Evolutionary conservation across 2,888 invertebrate species (phyloP), one percentile per base, ranked within the genome.

Genomic region (Drosophila limbata): DNA sequence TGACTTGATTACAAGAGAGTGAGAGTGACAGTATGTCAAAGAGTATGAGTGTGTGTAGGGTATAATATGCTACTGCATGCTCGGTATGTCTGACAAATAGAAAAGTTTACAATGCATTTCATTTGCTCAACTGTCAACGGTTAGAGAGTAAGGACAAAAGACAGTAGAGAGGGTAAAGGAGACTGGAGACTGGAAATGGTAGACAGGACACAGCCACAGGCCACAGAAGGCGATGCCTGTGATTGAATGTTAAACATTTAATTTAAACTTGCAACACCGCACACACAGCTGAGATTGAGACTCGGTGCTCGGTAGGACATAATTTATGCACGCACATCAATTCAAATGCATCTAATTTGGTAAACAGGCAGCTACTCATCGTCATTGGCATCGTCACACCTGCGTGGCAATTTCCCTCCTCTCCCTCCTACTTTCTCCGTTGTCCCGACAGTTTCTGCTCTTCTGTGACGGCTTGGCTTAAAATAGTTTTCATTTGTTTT

Each of bases 241-340:
- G 84, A 84, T 84, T 84, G 89, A 84, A 84, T 86, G 84, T 88
- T 86, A 72, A 86, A 86, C 84, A 84, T 84, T 84, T 84, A 86
- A 84, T 86, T 84, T 83, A 88, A 88, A 83, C 88, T 88, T 88
- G 81, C 63, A 57, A 73, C 67, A 65, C 57, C 66, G 53, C 44
- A 57, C 61, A 11, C 55, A n/a, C 33, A 42, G 25, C 67, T 73
- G 45, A 70, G 78, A 65, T 80, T 79, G 52, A 45, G 55, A 65
- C 77, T 79, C 50, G 45, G 55, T 28, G 35, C 45, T 67, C 17
- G 56, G 68, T 61, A 50, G 70, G 62, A 70, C 78, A 78, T 85
- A 85, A 85, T 85, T 85, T 87, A 85, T 85, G 89, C 89, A 81
- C 77, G 82, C 79, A 87, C 88, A 85, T 85, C 85, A 85, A 89